Evolutionary conservation across 2,113 vertebrate species (phyloP).

Genomic region (Larimichthys crocea): DNA sequence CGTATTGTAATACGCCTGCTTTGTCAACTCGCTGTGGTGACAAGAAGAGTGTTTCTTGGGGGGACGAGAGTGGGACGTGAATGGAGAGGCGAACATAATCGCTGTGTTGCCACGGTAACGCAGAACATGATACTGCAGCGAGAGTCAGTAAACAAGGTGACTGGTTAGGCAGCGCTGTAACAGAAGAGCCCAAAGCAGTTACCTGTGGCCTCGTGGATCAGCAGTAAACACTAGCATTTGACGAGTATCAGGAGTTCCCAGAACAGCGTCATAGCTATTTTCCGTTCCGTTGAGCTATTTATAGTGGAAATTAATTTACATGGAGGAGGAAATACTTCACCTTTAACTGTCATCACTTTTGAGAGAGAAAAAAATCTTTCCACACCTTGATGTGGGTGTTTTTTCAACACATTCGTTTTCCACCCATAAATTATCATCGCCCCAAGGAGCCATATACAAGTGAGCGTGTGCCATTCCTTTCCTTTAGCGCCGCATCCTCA

Average conservation of each 20-base stretch:
- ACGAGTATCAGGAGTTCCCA: constrained; percentile 25
- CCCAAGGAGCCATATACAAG: not conserved
- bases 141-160: constrained; percentile 57
- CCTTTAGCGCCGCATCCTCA: not conserved
- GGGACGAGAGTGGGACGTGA: constrained; percentile 70
- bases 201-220: constrained; percentile 48
- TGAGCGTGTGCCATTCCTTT: not conserved
- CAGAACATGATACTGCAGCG: constrained; percentile 71
- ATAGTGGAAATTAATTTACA: constrained; percentile 9
- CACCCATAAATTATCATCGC: not conserved
- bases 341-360: not conserved
- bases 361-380: constrained; percentile 10
- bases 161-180: constrained; percentile 61
- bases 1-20: constrained; percentile 40
- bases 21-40: constrained; percentile 56
- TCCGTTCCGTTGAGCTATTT: constrained; percentile 13
- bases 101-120: constrained; percentile 78
- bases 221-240: constrained; percentile 6
- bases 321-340: constrained; percentile 15
- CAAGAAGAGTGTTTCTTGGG: constrained; percentile 67
- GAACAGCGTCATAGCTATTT: constrained; percentile 1
- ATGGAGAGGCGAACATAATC: constrained; percentile 78
- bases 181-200: constrained; percentile 49
- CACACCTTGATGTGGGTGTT: not conserved
- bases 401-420: not conserved